Conservation (phyloP, 2,113 vertebrate genomes). For the Eira barbara region DNA sequence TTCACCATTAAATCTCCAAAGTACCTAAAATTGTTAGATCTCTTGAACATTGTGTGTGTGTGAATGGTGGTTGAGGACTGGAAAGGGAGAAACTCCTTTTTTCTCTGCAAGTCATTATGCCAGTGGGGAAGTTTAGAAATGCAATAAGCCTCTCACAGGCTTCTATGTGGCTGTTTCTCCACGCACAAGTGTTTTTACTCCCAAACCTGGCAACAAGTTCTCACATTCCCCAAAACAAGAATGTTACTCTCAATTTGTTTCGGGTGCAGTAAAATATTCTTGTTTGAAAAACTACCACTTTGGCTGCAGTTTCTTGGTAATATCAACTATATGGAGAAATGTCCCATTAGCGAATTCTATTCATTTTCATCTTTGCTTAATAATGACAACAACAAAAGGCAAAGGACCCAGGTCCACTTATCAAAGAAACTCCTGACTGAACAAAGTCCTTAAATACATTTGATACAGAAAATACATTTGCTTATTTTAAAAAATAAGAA, state of each 20-base stretch:
- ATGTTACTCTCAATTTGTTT: background rate
- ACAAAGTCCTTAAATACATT: background rate
- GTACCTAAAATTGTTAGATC: background rate
- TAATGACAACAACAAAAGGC: background rate
- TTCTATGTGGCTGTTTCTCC: background rate
- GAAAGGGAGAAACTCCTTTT: background rate
- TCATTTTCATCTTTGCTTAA: background rate
- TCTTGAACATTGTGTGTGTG: background rate
- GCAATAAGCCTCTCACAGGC: background rate
- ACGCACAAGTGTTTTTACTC: background rate
- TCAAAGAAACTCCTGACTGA: background rate
- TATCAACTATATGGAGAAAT: background rate
- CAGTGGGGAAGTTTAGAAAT: slow-evolving; percentile 21
- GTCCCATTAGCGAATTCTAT: background rate
- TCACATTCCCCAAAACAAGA: background rate
- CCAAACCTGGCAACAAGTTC: background rate
- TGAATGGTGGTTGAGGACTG: background rate
- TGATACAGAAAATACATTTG: background rate
- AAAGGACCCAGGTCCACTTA: background rate
- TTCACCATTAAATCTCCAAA: slow-evolving; percentile 10
- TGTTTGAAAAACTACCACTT: background rate
- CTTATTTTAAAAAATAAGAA: background rate
- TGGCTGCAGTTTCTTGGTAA: background rate
- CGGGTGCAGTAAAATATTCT: background rate
- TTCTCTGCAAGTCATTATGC: background rate